Evolutionary conservation across 2,113 vertebrate genomes (phyloP).

Genomic region (Myotis yumanensis): DNA sequence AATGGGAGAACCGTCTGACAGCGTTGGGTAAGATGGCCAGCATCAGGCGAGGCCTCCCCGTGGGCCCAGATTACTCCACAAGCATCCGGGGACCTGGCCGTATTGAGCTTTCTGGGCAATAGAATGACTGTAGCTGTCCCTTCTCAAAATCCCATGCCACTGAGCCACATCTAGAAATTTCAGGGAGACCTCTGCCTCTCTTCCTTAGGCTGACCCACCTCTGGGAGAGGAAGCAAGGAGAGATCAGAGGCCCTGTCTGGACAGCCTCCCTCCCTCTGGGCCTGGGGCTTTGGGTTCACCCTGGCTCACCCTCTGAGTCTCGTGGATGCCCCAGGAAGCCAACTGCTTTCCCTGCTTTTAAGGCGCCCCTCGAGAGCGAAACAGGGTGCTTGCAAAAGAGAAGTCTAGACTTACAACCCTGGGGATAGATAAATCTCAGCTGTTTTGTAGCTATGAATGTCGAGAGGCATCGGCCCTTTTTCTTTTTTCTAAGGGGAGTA

Average conservation of each 20-base stretch:
- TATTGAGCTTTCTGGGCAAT: background rate
- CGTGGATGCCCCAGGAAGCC: background rate
- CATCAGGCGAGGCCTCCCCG: background rate
- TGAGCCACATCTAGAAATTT: background rate
- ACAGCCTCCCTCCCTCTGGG: background rate
- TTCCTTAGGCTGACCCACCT: background rate
- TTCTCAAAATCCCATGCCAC: background rate
- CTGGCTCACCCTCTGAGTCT: constrained; percentile 33
- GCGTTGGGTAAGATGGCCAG: constrained; percentile 32
- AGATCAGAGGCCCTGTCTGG: background rate
- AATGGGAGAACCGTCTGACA: background rate
- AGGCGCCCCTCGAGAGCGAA: background rate
- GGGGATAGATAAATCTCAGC: constrained; percentile 16
- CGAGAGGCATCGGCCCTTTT: background rate
- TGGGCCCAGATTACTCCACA: background rate
- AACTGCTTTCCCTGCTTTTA: background rate
- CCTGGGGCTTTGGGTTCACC: background rate
- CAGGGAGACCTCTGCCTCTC: background rate
- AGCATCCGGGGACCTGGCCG: background rate
- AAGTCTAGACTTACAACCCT: constrained; percentile 57
- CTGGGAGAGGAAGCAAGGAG: background rate
- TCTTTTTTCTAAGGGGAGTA: background rate
- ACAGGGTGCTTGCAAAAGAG: constrained; percentile 51
- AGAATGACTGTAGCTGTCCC: background rate
- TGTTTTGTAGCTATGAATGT: background rate